These are phyloP conservation scores for Lepidostoma basale DNA, from an alignment of 1,140 invertebrate genomes.

Conservation along the genomic window DNA sequence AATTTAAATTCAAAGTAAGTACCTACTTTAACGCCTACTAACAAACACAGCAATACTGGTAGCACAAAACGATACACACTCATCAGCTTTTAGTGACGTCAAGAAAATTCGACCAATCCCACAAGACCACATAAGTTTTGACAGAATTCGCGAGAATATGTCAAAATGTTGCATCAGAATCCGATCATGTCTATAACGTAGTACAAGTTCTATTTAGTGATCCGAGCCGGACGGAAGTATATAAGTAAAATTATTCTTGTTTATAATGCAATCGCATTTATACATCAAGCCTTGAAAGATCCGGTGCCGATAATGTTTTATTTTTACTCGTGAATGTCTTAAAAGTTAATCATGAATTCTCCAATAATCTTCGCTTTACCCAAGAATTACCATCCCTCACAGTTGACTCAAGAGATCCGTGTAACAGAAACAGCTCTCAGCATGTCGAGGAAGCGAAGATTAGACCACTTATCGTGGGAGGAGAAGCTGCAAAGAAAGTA, in stretches of 20 bases:
- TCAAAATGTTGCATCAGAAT: slow-evolving; percentile 54
- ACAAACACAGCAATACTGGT: too few species aligned
- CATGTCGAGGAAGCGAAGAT: slow-evolving; percentile 67
- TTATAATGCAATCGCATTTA: slow-evolving; percentile 29
- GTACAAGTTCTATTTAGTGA: slow-evolving; percentile 4
- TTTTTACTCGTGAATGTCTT: slow-evolving; percentile 1
- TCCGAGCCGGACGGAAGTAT: slow-evolving; percentile 4
- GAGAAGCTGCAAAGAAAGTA: slow-evolving; percentile 84
- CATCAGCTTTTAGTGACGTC: slow-evolving; percentile 17
- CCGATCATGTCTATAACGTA: slow-evolving; percentile 31
- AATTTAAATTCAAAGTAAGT: too few species aligned
- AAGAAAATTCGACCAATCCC: slow-evolving; percentile 50
- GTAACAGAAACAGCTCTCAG: slow-evolving; percentile 54
- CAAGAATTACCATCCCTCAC: slow-evolving; percentile 61
- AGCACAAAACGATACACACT: too few species aligned
- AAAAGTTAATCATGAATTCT: slow-evolving; percentile 52
- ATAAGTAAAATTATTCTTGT: background rate
- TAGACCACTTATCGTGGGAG: slow-evolving; percentile 81
- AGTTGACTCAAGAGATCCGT: slow-evolving; percentile 59
- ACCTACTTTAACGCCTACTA: too few species aligned
- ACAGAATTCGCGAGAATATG: slow-evolving; percentile 50
- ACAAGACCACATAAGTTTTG: slow-evolving; percentile 52
- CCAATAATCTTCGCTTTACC: slow-evolving; percentile 62
- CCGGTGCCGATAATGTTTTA: slow-evolving; percentile 36
- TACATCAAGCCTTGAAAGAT: slow-evolving; percentile 35